phyloP scores from a whole-genome alignment of 2,113 vertebrate species.

The Tenebrosternarchus preto region DNA sequence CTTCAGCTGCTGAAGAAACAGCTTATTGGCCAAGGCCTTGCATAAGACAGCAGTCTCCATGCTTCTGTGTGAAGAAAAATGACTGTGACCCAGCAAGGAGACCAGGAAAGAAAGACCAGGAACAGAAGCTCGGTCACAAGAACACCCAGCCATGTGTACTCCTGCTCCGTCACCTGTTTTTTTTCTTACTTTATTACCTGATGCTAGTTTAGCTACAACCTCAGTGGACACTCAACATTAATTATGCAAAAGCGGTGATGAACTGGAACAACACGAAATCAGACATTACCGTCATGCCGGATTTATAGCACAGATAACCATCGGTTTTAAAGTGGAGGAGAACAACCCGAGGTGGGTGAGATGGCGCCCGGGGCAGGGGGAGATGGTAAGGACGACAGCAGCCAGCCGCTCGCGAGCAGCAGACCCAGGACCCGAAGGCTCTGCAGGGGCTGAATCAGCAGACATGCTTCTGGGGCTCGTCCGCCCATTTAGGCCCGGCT shows the following conservation, averaged over 20 bases:
- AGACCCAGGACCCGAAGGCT: constrained; percentile 31
- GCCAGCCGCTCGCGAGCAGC: not conserved
- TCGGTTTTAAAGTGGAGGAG: not conserved
- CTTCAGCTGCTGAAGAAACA: constrained; percentile 1
- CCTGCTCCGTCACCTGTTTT: not conserved
- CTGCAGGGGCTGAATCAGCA: constrained; percentile 60
- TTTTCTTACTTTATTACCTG: not conserved
- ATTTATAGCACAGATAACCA: not conserved
- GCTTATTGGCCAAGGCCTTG: constrained; percentile 5
- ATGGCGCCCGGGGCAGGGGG: too few species aligned
- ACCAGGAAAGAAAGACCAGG: not conserved
- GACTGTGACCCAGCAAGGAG: not conserved
- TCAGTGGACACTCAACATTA: too few species aligned
- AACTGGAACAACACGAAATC: not conserved
- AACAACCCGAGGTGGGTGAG: not conserved
- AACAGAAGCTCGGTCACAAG: not conserved
- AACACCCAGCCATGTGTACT: not conserved
- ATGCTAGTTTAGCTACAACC: not conserved
- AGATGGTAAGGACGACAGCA: constrained; percentile 5
- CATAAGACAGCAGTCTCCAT: not conserved
- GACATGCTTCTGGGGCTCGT: constrained; percentile 83
- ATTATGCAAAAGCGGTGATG: not conserved
- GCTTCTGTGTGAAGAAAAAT: not conserved
- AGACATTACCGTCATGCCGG: not conserved
- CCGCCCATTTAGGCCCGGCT: constrained; percentile 83